A percentile compares a stretch with the other conserved stretches of the same genome.
Conservation (phyloP, 2,797 vertebrate species). For the Chanos chanos region DNA sequence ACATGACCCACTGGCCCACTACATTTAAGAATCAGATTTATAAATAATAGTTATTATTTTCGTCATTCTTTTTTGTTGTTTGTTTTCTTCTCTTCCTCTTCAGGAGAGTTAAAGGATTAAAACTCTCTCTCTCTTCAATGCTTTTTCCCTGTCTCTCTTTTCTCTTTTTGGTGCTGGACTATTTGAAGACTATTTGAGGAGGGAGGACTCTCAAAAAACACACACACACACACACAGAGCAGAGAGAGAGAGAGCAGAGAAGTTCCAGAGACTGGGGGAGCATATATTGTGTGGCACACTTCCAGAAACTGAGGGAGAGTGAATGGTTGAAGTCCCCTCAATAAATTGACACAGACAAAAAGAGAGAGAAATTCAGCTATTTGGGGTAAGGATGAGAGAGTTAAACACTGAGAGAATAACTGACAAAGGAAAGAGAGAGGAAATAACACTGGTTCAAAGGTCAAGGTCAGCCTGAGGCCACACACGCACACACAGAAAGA, state of each 20-base stretch:
- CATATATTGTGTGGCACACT: too few species aligned
- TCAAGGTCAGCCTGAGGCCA: too few species aligned
- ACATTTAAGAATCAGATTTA: too few species aligned
- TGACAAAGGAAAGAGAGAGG: not conserved
- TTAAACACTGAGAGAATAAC: not conserved
- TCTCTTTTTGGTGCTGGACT: constrained; percentile 5
- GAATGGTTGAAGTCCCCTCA: not conserved
- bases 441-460: too few species aligned
- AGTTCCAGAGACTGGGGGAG: too few species aligned
- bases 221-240: too few species aligned
- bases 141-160: constrained; percentile 30
- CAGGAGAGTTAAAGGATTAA: constrained; percentile 10
- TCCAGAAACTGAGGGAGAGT: not conserved
- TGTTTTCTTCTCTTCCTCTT: constrained; percentile 41
- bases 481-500: too few species aligned
- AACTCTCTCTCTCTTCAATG: constrained; percentile 8
- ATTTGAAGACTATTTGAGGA: too few species aligned
- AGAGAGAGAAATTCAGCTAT: not conserved
- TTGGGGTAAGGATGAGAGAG: not conserved
- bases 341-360: not conserved
- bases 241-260: too few species aligned
- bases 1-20: not conserved
- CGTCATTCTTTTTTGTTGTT: too few species aligned
- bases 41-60: not conserved
- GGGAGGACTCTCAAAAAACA: too few species aligned